Base-by-base conservation (phyloP, 2,888 invertebrate species). In the Sepiola atlantica region DNA sequence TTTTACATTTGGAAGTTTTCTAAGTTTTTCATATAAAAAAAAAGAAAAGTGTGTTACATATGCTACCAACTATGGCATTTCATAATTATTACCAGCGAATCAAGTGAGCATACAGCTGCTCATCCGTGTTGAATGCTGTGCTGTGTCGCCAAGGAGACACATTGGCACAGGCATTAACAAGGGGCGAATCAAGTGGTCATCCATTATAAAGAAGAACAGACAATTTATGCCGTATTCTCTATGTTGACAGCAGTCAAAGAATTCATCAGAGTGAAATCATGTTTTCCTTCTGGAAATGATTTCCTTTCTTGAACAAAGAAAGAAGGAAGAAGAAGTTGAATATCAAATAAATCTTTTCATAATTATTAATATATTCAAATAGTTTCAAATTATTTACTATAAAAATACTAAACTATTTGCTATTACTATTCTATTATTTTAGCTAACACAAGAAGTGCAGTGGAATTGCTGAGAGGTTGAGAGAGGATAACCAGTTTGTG, bases 131-230 rank as follows among this genome's bases (percentile, higher is more conserved):
- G 77, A 77, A 77, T n/a, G 28, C n/a, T 77, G 28, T 77, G 77
- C 77, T 77, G 77, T 77, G 77, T 77, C n/a, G 10, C 77, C 77
- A 77, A n/a, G 77, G 77, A 77, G n/a, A 77, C 77, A 77, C n/a
- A 28, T n/a, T 77, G 77, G 77, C n/a, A n/a, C n/a, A n/a, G 77
- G 77, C 77, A 77, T 77, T 77, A 77, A n/a, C 77, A 77, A 77
- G n/a, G n/a, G 28, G 77, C 77, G n/a, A 77, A n/a, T 77, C 77
- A 77, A 77, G 77, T 77, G 77, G 77, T 18, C 77, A 77, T 77
- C 77, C 77, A 77, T 77, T 77, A 77, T 77, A 2, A 77, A n/a
- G 28, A n/a, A 77, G 28, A 77, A n/a, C n/a, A 77, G 77, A 77
- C 28, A 77, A 77, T 77, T 77, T 77, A 77, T 77, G n/a, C 77